Evolutionary conservation across 2,113 vertebrate species (phyloP).

Genomic region (Ariopsis seemanni): DNA sequence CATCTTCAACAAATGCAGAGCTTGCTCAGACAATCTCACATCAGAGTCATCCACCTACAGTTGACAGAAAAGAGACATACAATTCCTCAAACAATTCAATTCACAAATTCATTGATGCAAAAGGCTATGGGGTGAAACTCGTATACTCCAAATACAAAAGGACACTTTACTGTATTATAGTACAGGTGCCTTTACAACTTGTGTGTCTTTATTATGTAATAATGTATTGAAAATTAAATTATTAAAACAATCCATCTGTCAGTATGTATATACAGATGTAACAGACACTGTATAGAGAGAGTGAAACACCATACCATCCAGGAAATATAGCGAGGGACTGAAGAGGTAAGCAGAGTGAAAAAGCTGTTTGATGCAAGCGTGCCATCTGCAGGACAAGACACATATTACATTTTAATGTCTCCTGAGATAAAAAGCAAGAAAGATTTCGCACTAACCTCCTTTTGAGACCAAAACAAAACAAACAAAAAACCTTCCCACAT

Average conservation of each 20-base stretch:
- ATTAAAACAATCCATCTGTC: not conserved
- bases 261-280: not conserved
- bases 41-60: conserved; percentile 87
- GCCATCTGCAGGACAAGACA: conserved; percentile 82
- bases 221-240: not conserved
- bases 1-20: conserved; percentile 78
- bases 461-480: not conserved
- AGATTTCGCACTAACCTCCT: not conserved
- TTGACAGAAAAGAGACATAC: not conserved
- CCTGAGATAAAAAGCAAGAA: not conserved
- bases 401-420: conserved; percentile 16
- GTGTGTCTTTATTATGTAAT: not conserved
- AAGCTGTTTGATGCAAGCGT: conserved; percentile 81
- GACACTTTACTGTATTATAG: not conserved
- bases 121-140: not conserved
- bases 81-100: not conserved
- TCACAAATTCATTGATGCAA: not conserved
- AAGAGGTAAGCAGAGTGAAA: conserved; percentile 82
- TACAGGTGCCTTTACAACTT: not conserved
- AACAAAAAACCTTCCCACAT: too few species aligned
- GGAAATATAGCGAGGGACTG: conserved; percentile 82
- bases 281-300: not conserved
- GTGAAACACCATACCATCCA: conserved; percentile 80
- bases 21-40: conserved; percentile 85
- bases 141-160: not conserved